Base-by-base conservation (phyloP, 2,888 invertebrate genomes). In the Tyria jacobaeae region DNA sequence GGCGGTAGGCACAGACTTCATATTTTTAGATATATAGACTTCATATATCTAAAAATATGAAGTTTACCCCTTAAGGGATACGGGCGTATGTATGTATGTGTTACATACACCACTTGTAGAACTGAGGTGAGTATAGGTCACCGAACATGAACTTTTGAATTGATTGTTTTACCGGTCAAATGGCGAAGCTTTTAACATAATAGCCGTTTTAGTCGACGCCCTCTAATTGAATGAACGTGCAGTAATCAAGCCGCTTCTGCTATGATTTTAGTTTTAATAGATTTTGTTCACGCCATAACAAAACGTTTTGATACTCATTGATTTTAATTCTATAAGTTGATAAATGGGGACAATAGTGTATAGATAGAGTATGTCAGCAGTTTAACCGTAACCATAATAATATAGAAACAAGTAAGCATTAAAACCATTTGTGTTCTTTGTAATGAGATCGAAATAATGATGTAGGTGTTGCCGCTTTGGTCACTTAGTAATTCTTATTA, bases 251-350 rank as follows among this genome's bases (percentile, higher is more conserved):
- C 27, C 35, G 35, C 21, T 39, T 25, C 68, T 74, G 72, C 81
- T 44, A 84, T 81, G 82, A 85, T 85, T 88, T 86, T 80, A 79
- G 74, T 75, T 81, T 79, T 83, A 84, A 88, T 87, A 82, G 79
- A 82, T 80, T 76, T 76, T 70, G 74, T 86, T 83, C 80, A 82
- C 80, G 80, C 78, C 66, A 80, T 62, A 68, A 79, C 78, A 76
- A 79, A 81, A 80, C 71, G 69, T 69, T 70, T 78, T 70, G 53
- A 52, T 60, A 73, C 63, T 76, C 77, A 80, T 76, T 72, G 73
- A 79, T 80, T 75, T 76, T 75, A 73, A 76, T 76, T 68, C 48
- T 66, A 27, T 49, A 53, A 47, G 44, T 57, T 51, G 35, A 57
- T 57, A 21, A 52, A 35, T 54, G 27, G 44, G 39, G 24, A 31